Conservation (phyloP, 2,888 invertebrate species). For the Polyommatus iphigenia region DNA sequence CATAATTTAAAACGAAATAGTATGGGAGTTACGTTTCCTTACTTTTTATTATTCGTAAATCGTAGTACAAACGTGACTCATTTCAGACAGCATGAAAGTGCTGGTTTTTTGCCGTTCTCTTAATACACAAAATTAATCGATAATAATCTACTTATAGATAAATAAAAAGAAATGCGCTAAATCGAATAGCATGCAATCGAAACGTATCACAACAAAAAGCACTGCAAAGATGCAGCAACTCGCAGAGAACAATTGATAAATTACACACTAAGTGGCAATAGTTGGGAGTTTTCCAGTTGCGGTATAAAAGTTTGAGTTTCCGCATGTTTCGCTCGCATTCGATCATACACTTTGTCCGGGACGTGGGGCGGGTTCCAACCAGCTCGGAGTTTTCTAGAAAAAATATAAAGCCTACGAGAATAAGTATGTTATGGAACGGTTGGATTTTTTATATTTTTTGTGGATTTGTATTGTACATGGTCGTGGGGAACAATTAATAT, state of each 20-base stretch:
- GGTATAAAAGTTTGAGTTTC: constrained; percentile 36
- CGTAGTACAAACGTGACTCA: too few relatives aligned
- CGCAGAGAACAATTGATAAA: constrained; percentile 27
- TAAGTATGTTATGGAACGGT: background rate
- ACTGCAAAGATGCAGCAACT: constrained; percentile 7
- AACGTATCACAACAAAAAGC: background rate
- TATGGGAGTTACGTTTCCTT: too few relatives aligned
- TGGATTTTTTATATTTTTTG: background rate
- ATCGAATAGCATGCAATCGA: background rate
- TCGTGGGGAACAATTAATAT: too few relatives aligned
- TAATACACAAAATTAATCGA: too few relatives aligned
- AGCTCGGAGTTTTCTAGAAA: constrained; percentile 24
- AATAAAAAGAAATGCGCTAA: background rate
- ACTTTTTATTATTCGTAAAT: too few relatives aligned
- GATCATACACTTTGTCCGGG: constrained; percentile 40
- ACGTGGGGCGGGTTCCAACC: constrained; percentile 40
- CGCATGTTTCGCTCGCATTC: constrained; percentile 38
- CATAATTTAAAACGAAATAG: too few relatives aligned
- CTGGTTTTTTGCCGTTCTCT: too few relatives aligned
- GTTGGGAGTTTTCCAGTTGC: constrained; percentile 39
- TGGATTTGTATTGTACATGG: too few relatives aligned
- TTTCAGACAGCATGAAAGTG: too few relatives aligned
- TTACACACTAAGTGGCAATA: constrained; percentile 27
- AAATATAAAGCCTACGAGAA: background rate
- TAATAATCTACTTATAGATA: too few relatives aligned